phyloP scores from a whole-genome alignment of 2,888 invertebrate genomes.

The Apomyelois bistriatella region DNA sequence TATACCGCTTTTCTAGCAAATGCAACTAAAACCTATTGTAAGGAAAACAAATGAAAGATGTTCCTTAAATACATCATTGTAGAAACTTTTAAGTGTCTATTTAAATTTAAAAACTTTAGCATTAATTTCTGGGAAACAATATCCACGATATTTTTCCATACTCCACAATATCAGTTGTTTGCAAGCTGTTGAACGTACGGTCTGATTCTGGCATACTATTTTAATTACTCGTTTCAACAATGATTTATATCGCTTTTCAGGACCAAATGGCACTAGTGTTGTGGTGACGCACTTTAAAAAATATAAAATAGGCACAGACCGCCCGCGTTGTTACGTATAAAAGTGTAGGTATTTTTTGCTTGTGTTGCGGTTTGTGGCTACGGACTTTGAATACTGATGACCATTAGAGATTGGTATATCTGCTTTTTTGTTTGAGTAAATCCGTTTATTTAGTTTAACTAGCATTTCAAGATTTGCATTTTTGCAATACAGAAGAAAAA shows the following conservation, averaged over 20 bases:
- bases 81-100: too few relatives aligned
- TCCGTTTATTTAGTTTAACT: background rate
- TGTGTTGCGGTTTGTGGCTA: conserved; percentile 7
- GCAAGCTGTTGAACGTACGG: conserved; percentile 28
- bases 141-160: conserved; percentile 6
- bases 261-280: conserved; percentile 48
- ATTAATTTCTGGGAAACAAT: background rate
- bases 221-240: conserved; percentile 77
- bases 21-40: too few relatives aligned
- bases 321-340: conserved; percentile 22
- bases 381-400: conserved; percentile 3
- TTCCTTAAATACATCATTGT: too few relatives aligned
- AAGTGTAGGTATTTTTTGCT: conserved; percentile 22
- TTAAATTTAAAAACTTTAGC: too few relatives aligned
- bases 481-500: too few relatives aligned
- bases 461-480: too few relatives aligned
- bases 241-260: conserved; percentile 66
- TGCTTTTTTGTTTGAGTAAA: background rate
- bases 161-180: conserved; percentile 45
- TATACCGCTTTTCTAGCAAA: too few relatives aligned
- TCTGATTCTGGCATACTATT: conserved; percentile 74
- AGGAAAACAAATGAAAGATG: too few relatives aligned
- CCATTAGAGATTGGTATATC: background rate
- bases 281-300: conserved; percentile 36
- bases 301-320: conserved; percentile 26